Base-by-base conservation (phyloP, 23 tunicate genomes). In the Botrylloides violaceus region DNA sequence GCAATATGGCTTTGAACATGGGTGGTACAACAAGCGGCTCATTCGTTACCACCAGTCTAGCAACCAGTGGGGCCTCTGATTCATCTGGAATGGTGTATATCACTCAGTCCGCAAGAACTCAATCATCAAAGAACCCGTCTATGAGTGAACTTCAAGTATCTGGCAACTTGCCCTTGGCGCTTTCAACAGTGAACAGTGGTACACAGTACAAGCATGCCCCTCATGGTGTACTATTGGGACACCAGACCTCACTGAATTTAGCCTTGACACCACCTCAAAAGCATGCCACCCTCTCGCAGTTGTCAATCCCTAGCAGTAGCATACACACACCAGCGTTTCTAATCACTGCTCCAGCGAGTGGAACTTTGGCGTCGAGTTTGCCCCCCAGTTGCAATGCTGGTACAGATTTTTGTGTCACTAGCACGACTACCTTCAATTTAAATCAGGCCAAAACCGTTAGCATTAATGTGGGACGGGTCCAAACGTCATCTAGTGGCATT, bases 401-500 rank as follows among this genome's bases (percentile, higher is more conserved):
- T 6, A 29, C 71, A 15, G 74, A 39, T 20, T 43, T 5, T 29
- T 72, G 48, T 7, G 7, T 27, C 5, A 23, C 56, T 63, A 65
- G 59, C 39, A 53, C 47, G 32, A 29, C 24, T 31, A 29, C 53
- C 25, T 43, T 37, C 5, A 4, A 75, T 33, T 29, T 25, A 47
- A 59, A 3, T 60, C 72, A 77, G 21, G 38, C 86, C n/a, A 87
- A 80, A 38, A 87, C 95, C 24, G 78, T 87, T 61, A 80, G 86
- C 62, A 76, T 87, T 12, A 84, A 84, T 58, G 43, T 84, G 53
- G 75, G 66, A 27, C 47, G 68, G 34, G 34, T 76, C 32, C 47
- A 61, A 29, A 64, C 77, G 57, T 68, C 84, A 7, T 60, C 73
- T 33, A 63, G 70, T 9, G 70, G 70, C 36, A 31, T 63, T 33